Percentiles rank a stretch among this genome's conserved stretches.
These are phyloP conservation scores for Cosmorhoe ocellata DNA, from an alignment of 2,888 invertebrate genomes.

Conservation along the genomic window DNA sequence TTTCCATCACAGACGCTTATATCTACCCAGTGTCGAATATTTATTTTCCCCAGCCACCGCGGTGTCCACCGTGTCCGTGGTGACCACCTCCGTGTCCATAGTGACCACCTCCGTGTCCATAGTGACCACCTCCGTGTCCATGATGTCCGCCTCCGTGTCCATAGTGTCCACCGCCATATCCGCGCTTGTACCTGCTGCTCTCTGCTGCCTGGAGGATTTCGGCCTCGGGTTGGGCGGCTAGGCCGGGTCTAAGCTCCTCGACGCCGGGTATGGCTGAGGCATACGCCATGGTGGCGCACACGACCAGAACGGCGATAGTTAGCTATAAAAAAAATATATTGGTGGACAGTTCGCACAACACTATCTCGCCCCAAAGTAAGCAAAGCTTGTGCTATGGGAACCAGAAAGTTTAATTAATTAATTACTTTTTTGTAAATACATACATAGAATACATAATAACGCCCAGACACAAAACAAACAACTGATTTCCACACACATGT, in stretches of 20 bases:
- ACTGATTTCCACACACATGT: too few species aligned
- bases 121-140: not conserved
- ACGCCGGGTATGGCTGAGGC: conserved; percentile 22
- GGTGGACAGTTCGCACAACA: too few species aligned
- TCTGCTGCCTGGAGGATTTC: conserved; percentile 15
- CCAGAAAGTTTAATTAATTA: too few species aligned
- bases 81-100: conserved; percentile 5
- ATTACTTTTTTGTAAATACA: too few species aligned
- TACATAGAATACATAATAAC: too few species aligned
- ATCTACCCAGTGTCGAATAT: too few species aligned
- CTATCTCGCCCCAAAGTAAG: too few species aligned
- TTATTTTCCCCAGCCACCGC: conserved; percentile 1
- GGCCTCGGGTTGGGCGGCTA: not conserved
- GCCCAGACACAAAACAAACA: too few species aligned
- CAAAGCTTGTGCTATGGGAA: too few species aligned
- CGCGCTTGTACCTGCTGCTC: not conserved
- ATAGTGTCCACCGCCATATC: not conserved
- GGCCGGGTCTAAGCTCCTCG: not conserved
- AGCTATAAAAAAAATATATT: conserved; percentile 31
- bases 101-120: not conserved
- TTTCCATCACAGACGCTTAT: conserved; percentile 15
- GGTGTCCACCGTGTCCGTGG: conserved; percentile 10
- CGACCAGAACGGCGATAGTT: conserved; percentile 30
- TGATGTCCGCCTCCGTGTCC: not conserved
- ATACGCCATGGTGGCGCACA: conserved; percentile 36